Conservation (phyloP, 2,113 vertebrate genomes). For the Ochotona curzoniae region DNA sequence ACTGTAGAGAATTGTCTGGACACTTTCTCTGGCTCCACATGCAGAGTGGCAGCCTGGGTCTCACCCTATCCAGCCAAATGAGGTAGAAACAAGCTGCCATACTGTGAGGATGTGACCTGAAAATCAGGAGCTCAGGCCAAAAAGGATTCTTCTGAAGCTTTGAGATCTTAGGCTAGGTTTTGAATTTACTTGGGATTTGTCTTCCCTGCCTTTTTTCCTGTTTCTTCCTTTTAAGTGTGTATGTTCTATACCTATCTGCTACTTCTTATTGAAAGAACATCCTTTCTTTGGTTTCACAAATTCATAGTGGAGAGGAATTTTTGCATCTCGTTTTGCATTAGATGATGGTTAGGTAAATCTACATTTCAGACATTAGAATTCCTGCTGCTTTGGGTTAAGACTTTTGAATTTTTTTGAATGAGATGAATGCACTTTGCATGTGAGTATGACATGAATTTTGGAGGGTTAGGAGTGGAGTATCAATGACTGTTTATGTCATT, state of each 20-base stretch:
- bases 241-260: background rate
- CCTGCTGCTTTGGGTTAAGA: background rate
- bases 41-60: background rate
- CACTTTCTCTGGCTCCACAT: background rate
- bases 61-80: background rate
- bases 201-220: background rate
- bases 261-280: background rate
- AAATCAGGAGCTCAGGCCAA: background rate
- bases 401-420: background rate
- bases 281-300: background rate
- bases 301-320: background rate
- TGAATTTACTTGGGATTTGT: background rate
- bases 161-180: background rate
- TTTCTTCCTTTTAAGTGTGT: background rate
- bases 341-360: background rate
- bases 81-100: background rate
- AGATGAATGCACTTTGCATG: background rate
- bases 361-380: background rate
- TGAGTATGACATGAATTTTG: background rate
- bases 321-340: background rate
- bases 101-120: background rate
- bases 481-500: background rate
- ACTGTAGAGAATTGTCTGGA: background rate
- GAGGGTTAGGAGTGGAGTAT: background rate
- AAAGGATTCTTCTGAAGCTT: background rate